phyloP scores from a whole-genome alignment of 2,797 vertebrate genomes.

The Ceryle rudis region DNA sequence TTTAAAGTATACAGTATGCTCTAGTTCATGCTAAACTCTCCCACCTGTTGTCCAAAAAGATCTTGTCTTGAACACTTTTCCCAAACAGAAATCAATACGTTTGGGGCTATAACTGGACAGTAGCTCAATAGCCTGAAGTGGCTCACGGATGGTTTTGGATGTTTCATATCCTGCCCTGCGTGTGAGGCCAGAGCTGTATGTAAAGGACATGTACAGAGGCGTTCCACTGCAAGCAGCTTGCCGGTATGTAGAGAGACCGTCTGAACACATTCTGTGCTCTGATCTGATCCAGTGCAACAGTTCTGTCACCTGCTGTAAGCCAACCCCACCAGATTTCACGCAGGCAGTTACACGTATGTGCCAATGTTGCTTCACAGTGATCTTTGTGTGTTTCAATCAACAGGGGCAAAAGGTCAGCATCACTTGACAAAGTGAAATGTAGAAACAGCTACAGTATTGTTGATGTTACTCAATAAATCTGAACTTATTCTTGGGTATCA shows the following conservation, averaged over 20 bases:
- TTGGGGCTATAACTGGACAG: neutral
- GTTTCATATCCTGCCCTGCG: neutral
- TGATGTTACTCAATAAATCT: slow-evolving; percentile 40
- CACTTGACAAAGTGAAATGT: neutral
- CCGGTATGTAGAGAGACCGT: neutral
- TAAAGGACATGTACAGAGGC: neutral
- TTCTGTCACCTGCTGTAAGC: neutral
- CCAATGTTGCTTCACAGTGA: slow-evolving; percentile 42
- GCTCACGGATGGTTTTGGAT: neutral
- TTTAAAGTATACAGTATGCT: slow-evolving; percentile 15
- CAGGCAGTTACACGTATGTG: neutral
- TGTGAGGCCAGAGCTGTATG: neutral
- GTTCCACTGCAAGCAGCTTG: neutral
- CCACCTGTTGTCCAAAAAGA: neutral
- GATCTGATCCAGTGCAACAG: neutral
- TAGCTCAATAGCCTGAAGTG: neutral
- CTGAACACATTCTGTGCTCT: neutral
- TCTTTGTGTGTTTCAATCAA: neutral
- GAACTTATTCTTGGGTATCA: neutral
- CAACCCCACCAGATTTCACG: neutral
- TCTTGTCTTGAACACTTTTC: neutral
- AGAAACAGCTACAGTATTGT: neutral
- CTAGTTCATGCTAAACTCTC: neutral
- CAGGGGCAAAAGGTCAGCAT: neutral
- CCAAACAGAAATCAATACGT: neutral